phyloP scores from a whole-genome alignment of 2,888 invertebrate genomes.

The Allacma fusca region DNA sequence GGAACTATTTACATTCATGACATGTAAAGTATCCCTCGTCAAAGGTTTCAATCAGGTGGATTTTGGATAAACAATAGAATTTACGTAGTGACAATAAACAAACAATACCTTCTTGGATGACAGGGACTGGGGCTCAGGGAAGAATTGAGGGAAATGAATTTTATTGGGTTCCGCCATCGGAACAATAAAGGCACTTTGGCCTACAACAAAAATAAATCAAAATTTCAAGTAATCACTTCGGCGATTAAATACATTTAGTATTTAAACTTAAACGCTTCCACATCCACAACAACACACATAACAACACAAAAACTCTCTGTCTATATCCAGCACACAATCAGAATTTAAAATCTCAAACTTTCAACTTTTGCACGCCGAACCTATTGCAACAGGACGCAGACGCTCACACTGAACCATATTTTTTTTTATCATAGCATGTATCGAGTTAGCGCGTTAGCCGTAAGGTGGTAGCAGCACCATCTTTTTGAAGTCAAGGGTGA shows the following conservation, averaged over 20 bases:
- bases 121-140: conserved; percentile 56
- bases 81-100: background rate
- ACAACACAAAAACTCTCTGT: no score
- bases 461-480: no score
- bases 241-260: conserved; percentile 6
- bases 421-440: no score
- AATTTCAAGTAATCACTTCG: conserved; percentile 7
- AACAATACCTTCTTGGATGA: conserved; percentile 57
- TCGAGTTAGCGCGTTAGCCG: no score
- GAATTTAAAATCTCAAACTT: background rate
- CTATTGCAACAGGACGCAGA: conserved; percentile 4
- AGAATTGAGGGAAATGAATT: conserved; percentile 50
- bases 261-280: no score
- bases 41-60: no score
- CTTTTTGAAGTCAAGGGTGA: no score
- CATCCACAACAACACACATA: no score
- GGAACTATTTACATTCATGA: no score
- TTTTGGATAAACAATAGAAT: background rate
- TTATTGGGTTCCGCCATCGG: background rate
- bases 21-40: no score
- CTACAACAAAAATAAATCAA: background rate
- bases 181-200: background rate
- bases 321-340: no score
- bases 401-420: background rate
- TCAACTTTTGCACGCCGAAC: conserved; percentile 28